Percentiles rank a stretch among this genome's conserved stretches.
Conservation (phyloP, 2,113 vertebrate species). For the Hucho hucho region DNA sequence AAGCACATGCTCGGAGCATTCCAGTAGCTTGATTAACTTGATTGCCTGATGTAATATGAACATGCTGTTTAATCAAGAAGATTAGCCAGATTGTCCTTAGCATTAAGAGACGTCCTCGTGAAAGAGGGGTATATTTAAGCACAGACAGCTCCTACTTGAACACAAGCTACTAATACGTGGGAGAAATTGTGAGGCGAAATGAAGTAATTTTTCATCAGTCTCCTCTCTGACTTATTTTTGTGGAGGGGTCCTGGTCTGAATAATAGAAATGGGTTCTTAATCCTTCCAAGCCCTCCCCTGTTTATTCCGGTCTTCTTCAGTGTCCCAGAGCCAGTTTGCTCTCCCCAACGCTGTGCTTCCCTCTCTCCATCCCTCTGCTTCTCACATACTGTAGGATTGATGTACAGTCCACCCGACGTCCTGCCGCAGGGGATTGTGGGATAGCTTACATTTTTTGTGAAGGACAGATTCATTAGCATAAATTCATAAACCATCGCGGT, state of each 20-base stretch:
- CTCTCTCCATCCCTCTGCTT: conserved; percentile 1
- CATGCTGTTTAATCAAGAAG: neutral
- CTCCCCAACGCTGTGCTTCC: neutral
- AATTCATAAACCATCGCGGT: no score
- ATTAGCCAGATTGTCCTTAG: conserved; percentile 2
- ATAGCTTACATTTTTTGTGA: neutral
- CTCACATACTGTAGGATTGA: no score
- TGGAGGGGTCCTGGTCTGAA: neutral
- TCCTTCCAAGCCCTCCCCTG: neutral
- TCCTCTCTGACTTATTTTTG: neutral
- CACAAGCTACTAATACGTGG: neutral
- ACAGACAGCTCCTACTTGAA: neutral
- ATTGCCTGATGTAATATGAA: neutral
- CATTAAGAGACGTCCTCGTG: neutral
- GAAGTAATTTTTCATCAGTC: neutral
- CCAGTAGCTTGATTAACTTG: neutral
- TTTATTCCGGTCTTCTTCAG: neutral
- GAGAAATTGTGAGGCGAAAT: neutral
- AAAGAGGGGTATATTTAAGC: neutral
- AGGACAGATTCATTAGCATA: no score
- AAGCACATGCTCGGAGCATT: neutral
- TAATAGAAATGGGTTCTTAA: neutral
- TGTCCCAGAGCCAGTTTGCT: neutral
- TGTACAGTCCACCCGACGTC: neutral
- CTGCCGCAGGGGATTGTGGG: neutral